Base-by-base conservation (phyloP, 2,113 vertebrate genomes). In the Pampusana beccarii region DNA sequence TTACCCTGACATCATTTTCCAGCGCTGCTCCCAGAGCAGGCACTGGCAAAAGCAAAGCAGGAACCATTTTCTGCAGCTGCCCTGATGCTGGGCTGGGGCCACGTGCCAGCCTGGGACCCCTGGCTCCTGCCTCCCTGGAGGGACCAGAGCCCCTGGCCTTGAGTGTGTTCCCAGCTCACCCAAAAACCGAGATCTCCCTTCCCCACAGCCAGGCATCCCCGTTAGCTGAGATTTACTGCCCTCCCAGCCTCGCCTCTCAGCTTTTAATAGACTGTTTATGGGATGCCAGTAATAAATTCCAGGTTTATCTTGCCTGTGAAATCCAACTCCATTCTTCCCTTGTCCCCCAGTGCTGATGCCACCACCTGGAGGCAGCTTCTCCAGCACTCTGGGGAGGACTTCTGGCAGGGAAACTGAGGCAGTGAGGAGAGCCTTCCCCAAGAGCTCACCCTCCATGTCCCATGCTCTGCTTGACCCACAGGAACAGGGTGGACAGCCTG, bases 281-380 rank as follows among this genome's bases (percentile, higher is more conserved):
- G 88, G 95, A 95, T 0, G 64, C 67, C 1, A 9, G 50, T 95
- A 94, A 94, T 95, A 97, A 94, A 90, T 82, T 95, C 92, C 94
- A 97, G 90, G 93, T 96, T 97, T 93, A 90, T 96, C 94, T 96
- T 86, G 79, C 94, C 72, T 90, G 79, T 96, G 95, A 97, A 95
- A 96, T 95, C 91, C 86, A 91, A 87, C 77, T 81, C 84, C 80
- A 28, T 92, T 93, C 69, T 94, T 82, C 85, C 79, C n/a, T 81
- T 11, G 0, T 79, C 66, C 54, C 56, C 16, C 0, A 1, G n/a
- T 61, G 60, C 71, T 4, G 42, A 86, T 2, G 23, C 88, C 74
- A 60, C 54, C 1, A 0, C 78, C 86, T 0, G 2, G 54, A 64
- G 81, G 53, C 83, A 91, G 33, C 29, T 48, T 12, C 71, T 40